Base-by-base conservation (phyloP, 2,888 invertebrate species). In the Silvanus unidentatus region DNA sequence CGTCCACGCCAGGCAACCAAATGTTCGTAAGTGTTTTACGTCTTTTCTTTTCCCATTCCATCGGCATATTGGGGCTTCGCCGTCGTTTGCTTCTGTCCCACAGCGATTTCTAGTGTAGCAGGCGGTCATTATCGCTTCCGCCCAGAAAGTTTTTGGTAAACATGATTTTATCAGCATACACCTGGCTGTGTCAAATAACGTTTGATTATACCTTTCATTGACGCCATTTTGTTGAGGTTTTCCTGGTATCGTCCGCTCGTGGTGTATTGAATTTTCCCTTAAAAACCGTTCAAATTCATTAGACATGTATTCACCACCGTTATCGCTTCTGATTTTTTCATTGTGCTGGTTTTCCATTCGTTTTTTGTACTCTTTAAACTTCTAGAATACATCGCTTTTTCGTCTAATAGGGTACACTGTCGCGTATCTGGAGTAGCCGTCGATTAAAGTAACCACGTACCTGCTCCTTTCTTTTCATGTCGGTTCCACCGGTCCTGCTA, bases 191-290 rank as follows among this genome's bases (percentile, higher is more conserved):
- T 58, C 56, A 13, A 59, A 45, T 8, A 58, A 5, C 1, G 52
- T 52, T 1, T 57, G 22, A 40, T 57, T 60, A 41, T 52, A 45
- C 12, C 58, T 11, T 45, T 54, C 52, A n/a, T 45, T 30, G 6
- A 45, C 35, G 2, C 60, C 60, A 49, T 65, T 65, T 47, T 62
- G 63, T 40, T 63, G 49, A 4, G 64, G 60, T 2, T 14, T 40
- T 13, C 39, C 11, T n/a, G 45, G 32, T 2, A 38, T 22, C 10
- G 42, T 45, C 2, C 11, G 52, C 15, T 64, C 60, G 41, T 62
- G 60, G 0, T 55, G 14, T n/a, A 66, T 66, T 3, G 61, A 65
- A 37, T 52, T 42, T 5, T 48, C 30, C 22, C 16, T 38, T 10
- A 59, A 40, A 42, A 47, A 54, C 32, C 49, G 44, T 22, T 57